These are phyloP conservation scores for Charina bottae DNA, from an alignment of 2,113 vertebrate species.

Conservation along the genomic window DNA sequence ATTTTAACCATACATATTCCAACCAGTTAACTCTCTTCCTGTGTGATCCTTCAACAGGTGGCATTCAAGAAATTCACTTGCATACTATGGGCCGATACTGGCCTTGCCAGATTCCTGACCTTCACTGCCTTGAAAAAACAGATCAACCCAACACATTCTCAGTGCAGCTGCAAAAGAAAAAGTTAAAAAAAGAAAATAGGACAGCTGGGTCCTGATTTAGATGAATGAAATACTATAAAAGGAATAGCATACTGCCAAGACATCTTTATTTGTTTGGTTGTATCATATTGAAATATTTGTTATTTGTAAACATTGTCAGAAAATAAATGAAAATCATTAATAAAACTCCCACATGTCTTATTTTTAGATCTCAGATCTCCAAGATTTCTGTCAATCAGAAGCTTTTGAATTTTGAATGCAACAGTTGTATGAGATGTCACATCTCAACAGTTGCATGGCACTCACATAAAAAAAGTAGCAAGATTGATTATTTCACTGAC, in stretches of 20 bases:
- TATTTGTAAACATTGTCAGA: neutral
- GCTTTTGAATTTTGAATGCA: neutral
- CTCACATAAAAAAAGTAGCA: neutral
- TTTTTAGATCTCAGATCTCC: constrained; percentile 5
- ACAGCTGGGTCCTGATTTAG: neutral
- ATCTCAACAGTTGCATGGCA: neutral
- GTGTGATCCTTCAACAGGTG: neutral
- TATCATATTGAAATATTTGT: constrained; percentile 1
- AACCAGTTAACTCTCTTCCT: neutral
- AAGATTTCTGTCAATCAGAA: neutral
- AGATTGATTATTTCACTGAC: neutral
- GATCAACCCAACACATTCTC: constrained; percentile 26
- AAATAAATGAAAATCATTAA: neutral
- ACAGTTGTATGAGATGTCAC: neutral
- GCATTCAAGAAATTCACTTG: constrained; percentile 28
- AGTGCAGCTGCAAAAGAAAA: constrained; percentile 12
- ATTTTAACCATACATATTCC: neutral
- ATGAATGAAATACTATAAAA: neutral
- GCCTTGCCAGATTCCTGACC: constrained; percentile 21
- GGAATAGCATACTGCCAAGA: neutral
- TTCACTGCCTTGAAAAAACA: constrained; percentile 30
- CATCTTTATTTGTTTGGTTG: neutral
- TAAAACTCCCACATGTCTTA: neutral
- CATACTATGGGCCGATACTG: neutral
- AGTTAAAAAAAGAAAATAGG: constrained; percentile 14